Evolutionary conservation across 2,888 invertebrate genomes (phyloP), one percentile per base, ranked within the genome.

Genomic region (Oligia fasciuncula): DNA sequence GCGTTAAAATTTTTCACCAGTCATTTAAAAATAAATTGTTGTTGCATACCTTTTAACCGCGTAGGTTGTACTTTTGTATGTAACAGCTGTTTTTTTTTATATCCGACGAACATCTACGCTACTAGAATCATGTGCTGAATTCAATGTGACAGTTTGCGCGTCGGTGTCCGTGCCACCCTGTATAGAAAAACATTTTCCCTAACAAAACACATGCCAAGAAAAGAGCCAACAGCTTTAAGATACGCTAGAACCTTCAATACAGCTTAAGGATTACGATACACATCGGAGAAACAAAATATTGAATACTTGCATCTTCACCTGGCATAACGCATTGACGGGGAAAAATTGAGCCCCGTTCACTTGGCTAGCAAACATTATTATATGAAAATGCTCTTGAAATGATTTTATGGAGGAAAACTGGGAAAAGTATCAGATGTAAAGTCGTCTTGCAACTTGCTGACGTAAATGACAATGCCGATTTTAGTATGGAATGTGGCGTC

Each of bases 371-470:
- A n/a, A 72, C 19, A 54, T 60, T 46, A 35, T 66, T 66, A 51
- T 51, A 51, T 17, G 19, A 83, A 65, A 79, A 84, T 79, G 72
- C 63, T 46, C 23, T 46, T 17, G 6, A 73, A 23, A 13, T 46
- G 6, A 43, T 46, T 9, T 23, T 14, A 6, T 4, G 40, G 13
- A 40, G n/a, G 9, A 60, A 46, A 13, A 3, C 6, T 19, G 11
- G 63, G 4, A 65, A 62, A 29, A 35, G 35, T 35, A 17, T 35
- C 17, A 3, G 63, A 29, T 17, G 14, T 17, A 29, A 57, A 57
- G 11, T 11, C n/a, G n/a, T 57, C n/a, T 57, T 57, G 23, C 9
- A 57, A 57, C 23, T 57, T 57, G 57, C 57, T 57, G 1, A n/a
- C 57, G 4, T n/a, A 57, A n/a, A 23, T 57, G 40, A 40, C 3